These are phyloP conservation scores for Lithophane socia DNA, from an alignment of 2,888 invertebrate species.

Conservation along the genomic window DNA sequence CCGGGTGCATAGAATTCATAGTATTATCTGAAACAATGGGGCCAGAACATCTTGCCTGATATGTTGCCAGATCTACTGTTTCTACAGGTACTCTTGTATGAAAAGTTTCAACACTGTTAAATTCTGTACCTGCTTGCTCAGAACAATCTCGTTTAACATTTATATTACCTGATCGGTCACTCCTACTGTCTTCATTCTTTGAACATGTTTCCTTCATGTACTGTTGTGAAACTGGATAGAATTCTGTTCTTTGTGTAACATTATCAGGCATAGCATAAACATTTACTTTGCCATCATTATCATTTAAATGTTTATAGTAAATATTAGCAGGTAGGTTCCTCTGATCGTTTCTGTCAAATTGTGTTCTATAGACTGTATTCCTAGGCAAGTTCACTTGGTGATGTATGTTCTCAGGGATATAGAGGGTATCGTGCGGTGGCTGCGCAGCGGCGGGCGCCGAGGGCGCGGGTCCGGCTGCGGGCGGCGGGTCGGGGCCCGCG, in stretches of 20 bases:
- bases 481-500: slow-evolving; percentile 81
- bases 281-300: slow-evolving; percentile 78
- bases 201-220: slow-evolving; percentile 78
- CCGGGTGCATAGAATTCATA: slow-evolving; percentile 81
- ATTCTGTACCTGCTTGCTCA: slow-evolving; percentile 74
- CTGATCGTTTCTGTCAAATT: slow-evolving; percentile 75
- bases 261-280: slow-evolving; percentile 76
- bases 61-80: slow-evolving; percentile 77
- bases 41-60: slow-evolving; percentile 80
- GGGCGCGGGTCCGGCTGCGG: slow-evolving; percentile 68
- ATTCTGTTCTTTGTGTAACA: slow-evolving; percentile 76
- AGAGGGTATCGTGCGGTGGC: slow-evolving; percentile 74
- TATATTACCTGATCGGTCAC: slow-evolving; percentile 68
- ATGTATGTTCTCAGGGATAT: slow-evolving; percentile 78
- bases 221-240: slow-evolving; percentile 77
- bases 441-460: slow-evolving; percentile 61
- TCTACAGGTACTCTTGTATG: slow-evolving; percentile 78
- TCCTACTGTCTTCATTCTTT: slow-evolving; percentile 77
- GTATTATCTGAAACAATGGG: slow-evolving; percentile 76
- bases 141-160: slow-evolving; percentile 78
- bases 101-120: slow-evolving; percentile 79
- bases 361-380: slow-evolving; percentile 76
- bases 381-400: slow-evolving; percentile 76
- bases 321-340: slow-evolving; percentile 74
- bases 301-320: slow-evolving; percentile 80